Evolutionary conservation across 2,797 vertebrate genomes (phyloP).

Genomic region (Acridotheres tristis): DNA sequence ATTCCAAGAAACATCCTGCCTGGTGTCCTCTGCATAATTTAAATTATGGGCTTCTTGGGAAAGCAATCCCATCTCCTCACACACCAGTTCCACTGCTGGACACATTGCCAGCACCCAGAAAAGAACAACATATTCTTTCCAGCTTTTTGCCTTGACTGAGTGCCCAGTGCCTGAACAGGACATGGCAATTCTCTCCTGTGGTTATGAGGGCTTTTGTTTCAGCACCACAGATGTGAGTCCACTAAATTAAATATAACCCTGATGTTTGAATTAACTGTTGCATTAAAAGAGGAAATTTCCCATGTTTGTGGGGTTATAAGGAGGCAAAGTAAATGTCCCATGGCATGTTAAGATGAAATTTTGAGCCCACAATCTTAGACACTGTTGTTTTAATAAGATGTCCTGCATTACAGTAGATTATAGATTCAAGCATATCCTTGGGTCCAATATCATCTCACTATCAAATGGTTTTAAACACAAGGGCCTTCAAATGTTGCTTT

Average conservation of each 20-base stretch:
- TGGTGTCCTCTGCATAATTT: not conserved
- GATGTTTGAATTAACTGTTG: not conserved
- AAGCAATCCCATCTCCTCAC: not conserved
- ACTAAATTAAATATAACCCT: not conserved
- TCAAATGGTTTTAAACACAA: not conserved
- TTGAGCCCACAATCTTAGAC: not conserved
- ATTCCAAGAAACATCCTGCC: not conserved
- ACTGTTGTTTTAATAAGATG: not conserved
- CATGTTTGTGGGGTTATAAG: not conserved
- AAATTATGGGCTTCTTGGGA: not conserved
- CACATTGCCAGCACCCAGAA: fast-evolving
- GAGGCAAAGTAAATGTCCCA: not conserved
- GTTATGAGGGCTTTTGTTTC: not conserved
- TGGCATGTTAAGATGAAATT: not conserved
- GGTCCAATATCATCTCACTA: not conserved
- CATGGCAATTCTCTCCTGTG: fast-evolving
- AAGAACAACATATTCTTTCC: not conserved
- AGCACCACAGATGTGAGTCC: not conserved
- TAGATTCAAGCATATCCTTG: not conserved
- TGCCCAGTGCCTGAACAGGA: not conserved
- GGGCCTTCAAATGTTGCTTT: not conserved
- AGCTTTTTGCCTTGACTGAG: not conserved
- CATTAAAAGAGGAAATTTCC: not conserved
- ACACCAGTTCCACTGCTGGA: fast-evolving
- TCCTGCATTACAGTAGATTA: not conserved